Percentiles rank a stretch among this genome's conserved stretches.
Conservation (phyloP, 2,113 vertebrate genomes). For the Solea senegalensis region DNA sequence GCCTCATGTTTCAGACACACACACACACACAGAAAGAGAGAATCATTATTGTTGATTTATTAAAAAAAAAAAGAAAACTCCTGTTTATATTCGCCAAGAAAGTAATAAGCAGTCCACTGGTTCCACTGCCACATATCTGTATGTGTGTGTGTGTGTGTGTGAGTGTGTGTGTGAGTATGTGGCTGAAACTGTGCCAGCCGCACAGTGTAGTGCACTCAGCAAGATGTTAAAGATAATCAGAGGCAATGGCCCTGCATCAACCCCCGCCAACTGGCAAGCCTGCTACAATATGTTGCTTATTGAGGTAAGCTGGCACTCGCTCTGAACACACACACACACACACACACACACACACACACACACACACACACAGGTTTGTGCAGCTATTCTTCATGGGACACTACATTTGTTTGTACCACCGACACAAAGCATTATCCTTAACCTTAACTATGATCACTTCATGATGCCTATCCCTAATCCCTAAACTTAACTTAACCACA, state of each 20-base stretch:
- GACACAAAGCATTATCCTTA: too few relatives aligned
- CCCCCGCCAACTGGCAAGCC: conserved; percentile 43
- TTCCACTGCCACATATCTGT: conserved; percentile 26
- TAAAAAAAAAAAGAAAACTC: conserved; percentile 32
- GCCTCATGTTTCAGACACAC: neutral
- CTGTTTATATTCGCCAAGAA: conserved; percentile 30
- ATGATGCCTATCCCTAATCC: too few relatives aligned
- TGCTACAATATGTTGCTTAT: conserved; percentile 50
- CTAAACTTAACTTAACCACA: too few relatives aligned
- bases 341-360: conserved; percentile 7
- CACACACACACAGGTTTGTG: neutral
- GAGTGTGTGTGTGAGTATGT: conserved; percentile 18
- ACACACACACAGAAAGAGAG: neutral
- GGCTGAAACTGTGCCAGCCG: conserved; percentile 23
- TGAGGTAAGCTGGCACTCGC: conserved; percentile 40
- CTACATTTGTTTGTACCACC: too few relatives aligned
- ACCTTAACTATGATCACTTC: too few relatives aligned
- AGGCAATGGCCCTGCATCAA: conserved; percentile 55
- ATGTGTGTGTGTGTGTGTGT: conserved; percentile 12
- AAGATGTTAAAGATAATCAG: conserved; percentile 67
- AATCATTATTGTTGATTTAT: conserved; percentile 45
- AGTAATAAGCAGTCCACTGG: conserved; percentile 37
- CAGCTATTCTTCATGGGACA: too few relatives aligned
- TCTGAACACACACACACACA: neutral
- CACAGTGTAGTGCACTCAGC: conserved; percentile 48